A percentile compares a stretch with the other conserved stretches of the same genome.
Conservation (phyloP, 2,797 vertebrate species). For the Sebastes oblongus region DNA sequence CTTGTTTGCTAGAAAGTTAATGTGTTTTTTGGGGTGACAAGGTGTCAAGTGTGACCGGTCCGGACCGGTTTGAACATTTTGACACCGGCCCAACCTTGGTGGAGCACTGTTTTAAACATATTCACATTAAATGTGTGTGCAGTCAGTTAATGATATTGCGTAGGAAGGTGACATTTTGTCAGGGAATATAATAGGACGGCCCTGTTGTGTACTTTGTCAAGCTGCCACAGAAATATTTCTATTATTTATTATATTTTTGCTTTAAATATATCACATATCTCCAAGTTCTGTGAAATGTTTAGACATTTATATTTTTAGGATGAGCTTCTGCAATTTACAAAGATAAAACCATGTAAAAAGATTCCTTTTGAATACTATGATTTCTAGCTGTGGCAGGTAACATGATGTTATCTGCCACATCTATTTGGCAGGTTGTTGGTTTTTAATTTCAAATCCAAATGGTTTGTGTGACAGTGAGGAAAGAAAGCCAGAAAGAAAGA, state of each 20-base stretch:
- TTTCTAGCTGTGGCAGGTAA: not conserved
- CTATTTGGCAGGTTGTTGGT: not conserved
- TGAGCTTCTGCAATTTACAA: not conserved
- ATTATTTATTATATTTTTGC: not conserved
- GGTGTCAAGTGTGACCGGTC: no score
- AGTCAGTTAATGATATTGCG: not conserved
- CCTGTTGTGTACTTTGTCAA: not conserved
- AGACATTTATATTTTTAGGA: not conserved
- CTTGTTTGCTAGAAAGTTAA: no score
- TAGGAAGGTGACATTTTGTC: not conserved
- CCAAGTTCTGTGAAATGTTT: not conserved
- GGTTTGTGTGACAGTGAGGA: conserved; percentile 2
- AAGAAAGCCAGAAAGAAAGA: not conserved
- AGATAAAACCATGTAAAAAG: not conserved
- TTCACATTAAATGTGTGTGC: not conserved
- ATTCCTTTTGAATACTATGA: not conserved
- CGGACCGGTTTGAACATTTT: not conserved
- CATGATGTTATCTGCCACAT: not conserved
- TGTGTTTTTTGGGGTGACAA: no score
- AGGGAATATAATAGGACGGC: not conserved
- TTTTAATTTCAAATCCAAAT: conserved; percentile 20
- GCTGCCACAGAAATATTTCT: no score
- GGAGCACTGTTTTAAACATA: not conserved
- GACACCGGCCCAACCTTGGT: rapidly evolving
- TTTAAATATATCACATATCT: not conserved